Conservation (phyloP, 2,113 vertebrate species). For the Lutjanus erythropterus region DNA sequence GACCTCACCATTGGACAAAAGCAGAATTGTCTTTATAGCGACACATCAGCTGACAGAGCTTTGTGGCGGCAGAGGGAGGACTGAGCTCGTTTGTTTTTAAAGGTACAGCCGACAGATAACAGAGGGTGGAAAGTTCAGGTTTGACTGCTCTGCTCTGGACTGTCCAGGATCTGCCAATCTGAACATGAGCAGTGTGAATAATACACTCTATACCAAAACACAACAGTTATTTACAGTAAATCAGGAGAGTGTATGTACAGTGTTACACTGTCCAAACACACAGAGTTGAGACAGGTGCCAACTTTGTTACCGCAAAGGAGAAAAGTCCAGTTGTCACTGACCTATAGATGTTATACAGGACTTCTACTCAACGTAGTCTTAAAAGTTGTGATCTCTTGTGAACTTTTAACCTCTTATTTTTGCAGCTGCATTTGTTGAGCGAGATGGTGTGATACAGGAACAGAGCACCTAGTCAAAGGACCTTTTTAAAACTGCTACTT, state of each 20-base stretch:
- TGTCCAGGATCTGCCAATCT: slow-evolving; percentile 10
- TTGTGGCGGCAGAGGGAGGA: slow-evolving; percentile 34
- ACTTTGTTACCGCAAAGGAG: neutral
- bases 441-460: neutral
- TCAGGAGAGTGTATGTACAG: neutral
- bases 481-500: no score
- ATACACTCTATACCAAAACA: neutral
- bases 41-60: slow-evolving; percentile 55
- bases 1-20: slow-evolving; percentile 56
- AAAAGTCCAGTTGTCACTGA: neutral
- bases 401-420: neutral
- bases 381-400: neutral
- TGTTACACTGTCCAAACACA: neutral
- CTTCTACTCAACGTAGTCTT: neutral
- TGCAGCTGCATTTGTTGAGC: neutral
- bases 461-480: neutral
- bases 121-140: slow-evolving; percentile 55
- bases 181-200: slow-evolving; percentile 1
- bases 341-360: neutral
- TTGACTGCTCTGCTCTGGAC: slow-evolving; percentile 1
- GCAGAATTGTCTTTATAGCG: slow-evolving; percentile 53
- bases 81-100: slow-evolving; percentile 28
- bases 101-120: slow-evolving; percentile 13
- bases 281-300: neutral
- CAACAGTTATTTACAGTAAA: slow-evolving; percentile 1